Evolutionary conservation across 2,113 vertebrate genomes (phyloP).

Genomic region (Castor canadensis): DNA sequence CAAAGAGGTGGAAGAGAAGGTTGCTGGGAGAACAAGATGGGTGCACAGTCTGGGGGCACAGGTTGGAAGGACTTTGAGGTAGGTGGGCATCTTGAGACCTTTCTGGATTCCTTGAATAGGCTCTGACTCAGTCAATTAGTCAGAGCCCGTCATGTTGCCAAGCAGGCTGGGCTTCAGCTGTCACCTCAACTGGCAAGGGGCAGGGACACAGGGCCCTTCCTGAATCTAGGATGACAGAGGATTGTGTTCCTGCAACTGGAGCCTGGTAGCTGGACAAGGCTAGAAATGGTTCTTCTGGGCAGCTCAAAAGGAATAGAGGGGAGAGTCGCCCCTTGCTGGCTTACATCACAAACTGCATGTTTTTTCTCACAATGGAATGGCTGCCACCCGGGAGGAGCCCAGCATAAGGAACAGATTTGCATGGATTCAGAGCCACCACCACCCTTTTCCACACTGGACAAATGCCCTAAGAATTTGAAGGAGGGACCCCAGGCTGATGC

Average conservation of each 20-base stretch:
- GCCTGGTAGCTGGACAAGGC: background rate
- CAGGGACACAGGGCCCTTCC: background rate
- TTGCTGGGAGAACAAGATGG: no score
- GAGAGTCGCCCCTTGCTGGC: slow-evolving; percentile 38
- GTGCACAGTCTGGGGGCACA: background rate
- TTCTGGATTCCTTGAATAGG: background rate
- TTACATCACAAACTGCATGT: rapidly evolving
- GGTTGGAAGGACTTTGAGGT: background rate
- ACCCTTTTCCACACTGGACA: background rate
- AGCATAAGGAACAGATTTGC: background rate
- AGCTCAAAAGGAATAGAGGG: background rate
- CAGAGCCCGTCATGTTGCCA: background rate
- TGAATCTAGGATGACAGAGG: no score
- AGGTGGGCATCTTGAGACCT: background rate
- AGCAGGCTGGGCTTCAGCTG: background rate
- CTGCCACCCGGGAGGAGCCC: background rate
- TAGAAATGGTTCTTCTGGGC: background rate
- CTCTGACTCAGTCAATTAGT: background rate
- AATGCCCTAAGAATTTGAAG: background rate
- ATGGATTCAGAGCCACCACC: background rate
- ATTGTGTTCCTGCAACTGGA: background rate
- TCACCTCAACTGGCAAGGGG: background rate
- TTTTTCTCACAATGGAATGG: background rate
- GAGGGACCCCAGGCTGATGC: background rate
- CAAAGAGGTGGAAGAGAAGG: background rate